Evolutionary conservation across 1,140 invertebrate genomes (phyloP), one percentile per base, ranked within the genome.

Genomic region (Paracyclopina nana): DNA sequence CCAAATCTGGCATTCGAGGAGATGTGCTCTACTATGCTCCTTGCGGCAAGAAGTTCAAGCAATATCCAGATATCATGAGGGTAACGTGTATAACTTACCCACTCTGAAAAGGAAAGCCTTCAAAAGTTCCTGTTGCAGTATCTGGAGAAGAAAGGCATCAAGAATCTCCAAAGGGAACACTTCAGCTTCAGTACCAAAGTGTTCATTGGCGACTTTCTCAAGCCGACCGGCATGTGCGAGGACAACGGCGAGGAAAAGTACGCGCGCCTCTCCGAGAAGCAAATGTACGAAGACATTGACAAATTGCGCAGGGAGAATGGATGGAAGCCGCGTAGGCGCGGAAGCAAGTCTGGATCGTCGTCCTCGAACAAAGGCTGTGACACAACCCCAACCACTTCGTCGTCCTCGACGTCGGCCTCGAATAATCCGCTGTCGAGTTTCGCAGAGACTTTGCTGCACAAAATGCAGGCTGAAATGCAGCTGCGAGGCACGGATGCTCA

Each of bases 11-110:
- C 41, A 77, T 85, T 48, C 78, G 79, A 57, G 82, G 82, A 25
- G 82, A 84, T 60, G 85, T 92, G n/a, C 74, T 75, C 24, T 94
- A 94, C 62, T 77, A 77, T 57, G 80, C 84, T 24, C 87, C 87
- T 22, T 84, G 81, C 60, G 80, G 81, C 14, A 77, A 77, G 61
- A 75, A 74, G 51, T 75, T 82, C 58, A 75, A 74, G 57, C 78
- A 73, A 61, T 79, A 75, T 65, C 71, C 74, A 0, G 80, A 82
- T 63, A 69, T 83, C 41, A 68, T 76, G 45, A 73, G 75, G 70
- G 78, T 80, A 64, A 60, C 3, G 24, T 25, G 24, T 2, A 44
- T 44, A 44, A 22, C 42, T 20, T n/a, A 44, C 18, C n/a, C 26
- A 16, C 12, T 40, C 12, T 28, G 29, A 48, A 46, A 9, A 8